A percentile compares a stretch with the other conserved stretches of the same genome.
Conservation (phyloP, 2,797 vertebrate species). For the Bovichtus variegatus region DNA sequence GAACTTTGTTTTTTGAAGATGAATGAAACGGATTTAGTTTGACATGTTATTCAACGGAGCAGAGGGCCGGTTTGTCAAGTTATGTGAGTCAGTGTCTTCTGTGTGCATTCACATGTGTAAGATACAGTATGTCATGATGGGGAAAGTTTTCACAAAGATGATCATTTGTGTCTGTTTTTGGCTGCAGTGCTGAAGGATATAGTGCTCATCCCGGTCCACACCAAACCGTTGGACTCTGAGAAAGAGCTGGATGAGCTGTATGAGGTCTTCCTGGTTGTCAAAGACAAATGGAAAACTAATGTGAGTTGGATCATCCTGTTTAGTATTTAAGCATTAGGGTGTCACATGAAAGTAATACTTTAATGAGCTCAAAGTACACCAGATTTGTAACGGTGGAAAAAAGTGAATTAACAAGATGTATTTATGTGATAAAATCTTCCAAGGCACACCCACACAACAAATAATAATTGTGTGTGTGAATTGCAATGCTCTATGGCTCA, state of each 20-base stretch:
- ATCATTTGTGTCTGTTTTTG: background rate
- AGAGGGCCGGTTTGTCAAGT: slow-evolving; percentile 49
- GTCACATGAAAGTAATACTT: background rate
- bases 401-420: too few species aligned
- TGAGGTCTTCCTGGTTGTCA: slow-evolving; percentile 74
- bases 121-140: background rate
- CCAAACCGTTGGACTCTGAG: slow-evolving; percentile 65
- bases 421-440: too few species aligned
- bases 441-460: too few species aligned
- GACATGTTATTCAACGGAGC: background rate
- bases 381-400: background rate
- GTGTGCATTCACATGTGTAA: background rate
- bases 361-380: background rate
- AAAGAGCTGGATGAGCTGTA: slow-evolving; percentile 84
- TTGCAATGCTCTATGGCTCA: too few species aligned
- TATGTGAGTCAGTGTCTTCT: background rate
- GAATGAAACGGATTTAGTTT: background rate
- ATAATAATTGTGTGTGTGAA: too few species aligned
- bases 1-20: background rate
- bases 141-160: background rate
- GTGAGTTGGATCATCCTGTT: slow-evolving; percentile 59
- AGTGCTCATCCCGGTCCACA: slow-evolving; percentile 80
- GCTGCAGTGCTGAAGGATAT: slow-evolving; percentile 77
- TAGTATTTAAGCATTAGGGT: background rate
- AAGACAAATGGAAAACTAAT: slow-evolving; percentile 80